Evolutionary conservation across 1,140 invertebrate genomes (phyloP), one percentile per base, ranked within the genome.

Genomic region (Nixonia krombeini): DNA sequence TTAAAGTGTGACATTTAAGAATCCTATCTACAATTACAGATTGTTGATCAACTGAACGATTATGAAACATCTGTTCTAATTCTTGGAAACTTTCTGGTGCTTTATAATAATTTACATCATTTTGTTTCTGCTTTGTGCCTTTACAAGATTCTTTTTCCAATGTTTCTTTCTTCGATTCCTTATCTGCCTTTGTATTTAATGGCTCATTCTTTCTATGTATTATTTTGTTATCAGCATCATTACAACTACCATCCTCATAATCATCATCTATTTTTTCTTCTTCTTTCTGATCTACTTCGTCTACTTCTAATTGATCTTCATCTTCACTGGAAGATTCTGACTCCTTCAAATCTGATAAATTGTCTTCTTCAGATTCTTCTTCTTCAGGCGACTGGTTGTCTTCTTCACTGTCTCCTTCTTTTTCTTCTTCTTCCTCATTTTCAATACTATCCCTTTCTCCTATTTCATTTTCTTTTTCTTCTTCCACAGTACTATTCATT

Each of bases 1-100:
- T 91, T 25, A 91, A 91, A 80, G 96, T 91, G 84, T 94, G 93
- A 67, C 90, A 93, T 85, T 95, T 95, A 33, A 96, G 91, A 65
- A 97, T 90, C 71, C 94, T 88, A 66, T 94, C 90, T 41, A 97
- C 70, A 6, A 96, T 90, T 4, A 89, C 86, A 1, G 87, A 82
- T 64, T 94, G 91, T 62, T 93, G 87, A 4, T 88, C 80, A 5
- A 87, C 81, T 25, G 85, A 86, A 53, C 90, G 88, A 15, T 87
- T 84, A 37, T 86, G 74, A 25, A 96, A 77, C 33, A 93, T 70
- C 68, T 89, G 81, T 75, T 90, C 78, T 28, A 95, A 87, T 64
- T 88, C 88, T 56, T 92, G 89, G 74, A 91, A 92, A 25, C 69
- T 87, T 23, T 87, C 85, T 13, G 93, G 92, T 61, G 90, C 89